Evolutionary conservation across 2,797 vertebrate species (phyloP), one percentile per base, ranked within the genome.

Genomic region (Takifugu ocellatus): DNA sequence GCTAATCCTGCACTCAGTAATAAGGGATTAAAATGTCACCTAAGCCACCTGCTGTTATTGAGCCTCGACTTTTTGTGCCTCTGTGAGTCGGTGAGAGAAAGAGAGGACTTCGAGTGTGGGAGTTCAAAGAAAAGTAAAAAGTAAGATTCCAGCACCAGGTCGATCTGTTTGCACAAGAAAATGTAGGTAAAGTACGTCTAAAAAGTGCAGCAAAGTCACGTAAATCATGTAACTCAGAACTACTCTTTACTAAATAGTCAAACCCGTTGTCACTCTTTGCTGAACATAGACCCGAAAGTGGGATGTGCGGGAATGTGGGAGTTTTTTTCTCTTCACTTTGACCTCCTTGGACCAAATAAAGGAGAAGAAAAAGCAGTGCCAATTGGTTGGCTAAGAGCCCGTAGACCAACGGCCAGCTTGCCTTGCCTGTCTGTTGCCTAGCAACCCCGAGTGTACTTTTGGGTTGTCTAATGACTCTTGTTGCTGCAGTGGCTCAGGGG

Each of bases 21-120:
- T 90, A 90, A 90, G 84, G 91, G 90, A 92, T 90, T 91, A 89
- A 90, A 90, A 90, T 91, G 90, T 90, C 86, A 89, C 89, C 89
- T 91, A 87, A 90, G 83, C 85, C 90, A 92, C 90, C 90, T 90
- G 88, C 90, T 91, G 88, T 85, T 89, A 91, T 87, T 85, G 87
- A 90, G 88, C 87, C 88, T 80, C 75, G 86, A 87, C 84, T 87
- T 84, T 77, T 82, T 81, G 75, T 87, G 78, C 56, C 50, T 51
- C 14, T 72, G 59, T 70, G 58, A 74, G 66, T 70, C 68, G 63
- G 57, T 64, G 42, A 66, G 66, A 63, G 53, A 56, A 49, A 56
- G 54, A 48, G 59, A 56, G 15, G 39, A 36, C 26, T 47, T 51
- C 29, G 25, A 29, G 44, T 25, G 47, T 36, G 65, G 56, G 42